Evolutionary conservation across 2,888 invertebrate species (phyloP).

Genomic region (Eulithis testata): DNA sequence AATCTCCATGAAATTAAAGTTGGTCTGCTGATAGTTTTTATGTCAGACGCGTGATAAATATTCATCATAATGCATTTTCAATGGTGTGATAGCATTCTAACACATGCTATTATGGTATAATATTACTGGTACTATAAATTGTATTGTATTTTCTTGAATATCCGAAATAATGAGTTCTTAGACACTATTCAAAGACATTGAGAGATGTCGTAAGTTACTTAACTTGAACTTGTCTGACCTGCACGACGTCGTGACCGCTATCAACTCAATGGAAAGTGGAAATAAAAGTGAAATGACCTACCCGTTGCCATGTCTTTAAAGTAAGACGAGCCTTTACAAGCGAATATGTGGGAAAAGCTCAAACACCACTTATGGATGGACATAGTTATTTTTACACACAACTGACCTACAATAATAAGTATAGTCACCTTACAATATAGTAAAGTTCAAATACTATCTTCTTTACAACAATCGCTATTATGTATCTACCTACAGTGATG

Average conservation of each 20-base stretch:
- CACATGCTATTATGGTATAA: too few relatives aligned
- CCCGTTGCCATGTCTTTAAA: conserved; percentile 1
- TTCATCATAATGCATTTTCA: conserved; percentile 1
- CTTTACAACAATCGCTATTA: conserved; percentile 7
- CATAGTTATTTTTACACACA: neutral
- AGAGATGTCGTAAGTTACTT: conserved; percentile 27
- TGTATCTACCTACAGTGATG: conserved; percentile 5
- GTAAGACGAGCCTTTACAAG: neutral
- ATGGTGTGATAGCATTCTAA: neutral
- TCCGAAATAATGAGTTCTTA: neutral
- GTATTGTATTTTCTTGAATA: too few relatives aligned
- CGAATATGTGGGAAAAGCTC: too few relatives aligned
- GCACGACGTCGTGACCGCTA: conserved; percentile 35
- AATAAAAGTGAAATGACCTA: conserved; percentile 65
- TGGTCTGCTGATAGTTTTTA: conserved; percentile 17
- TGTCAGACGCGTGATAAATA: conserved; percentile 26
- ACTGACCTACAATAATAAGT: too few relatives aligned
- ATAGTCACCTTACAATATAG: neutral
- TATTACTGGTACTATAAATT: too few relatives aligned
- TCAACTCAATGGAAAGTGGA: conserved; percentile 49
- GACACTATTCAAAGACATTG: neutral
- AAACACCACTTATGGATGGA: neutral
- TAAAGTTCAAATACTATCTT: neutral
- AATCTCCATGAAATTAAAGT: conserved; percentile 34
- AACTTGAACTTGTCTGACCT: conserved; percentile 31